Evolutionary conservation across 2,113 vertebrate genomes (phyloP), one percentile per base, ranked within the genome.

Genomic region (Mungos mungo): DNA sequence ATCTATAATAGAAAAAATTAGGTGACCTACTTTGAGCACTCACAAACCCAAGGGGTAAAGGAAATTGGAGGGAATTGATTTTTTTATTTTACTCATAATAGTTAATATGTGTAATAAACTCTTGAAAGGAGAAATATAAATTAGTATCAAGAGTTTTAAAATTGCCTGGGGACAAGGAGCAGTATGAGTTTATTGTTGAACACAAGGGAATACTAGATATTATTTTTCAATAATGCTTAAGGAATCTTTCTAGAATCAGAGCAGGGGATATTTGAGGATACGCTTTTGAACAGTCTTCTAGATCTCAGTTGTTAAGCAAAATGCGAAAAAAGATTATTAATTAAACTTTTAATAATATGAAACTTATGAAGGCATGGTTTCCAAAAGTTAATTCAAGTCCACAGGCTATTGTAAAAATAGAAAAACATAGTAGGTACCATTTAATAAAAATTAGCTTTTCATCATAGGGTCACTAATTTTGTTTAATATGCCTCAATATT

Each of bases 1-100:
- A 50, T 71, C 33, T 38, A 86, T 77, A 52, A 90, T 29, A 94
- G 38, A 68, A 57, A 81, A 81, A 93, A 92, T 90, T 89, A 90
- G 95, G 65, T 97, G 94, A 96, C 86, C 72, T 92, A 96, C n/a
- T 97, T 92, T 94, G 27, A 81, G 76, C 3, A 92, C 87, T 96
- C 69, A 84, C 31, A 95, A 93, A 92, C 84, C 87, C 3, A 21
- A 98, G 89, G 82, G 74, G 66, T 45, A 92, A 93, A 77, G 31
- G 25, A 95, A 92, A 27, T 96, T 83, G 87, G 23, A 52, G n/a
- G 1, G 9, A 77, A 93, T 63, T 72, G 16, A 85, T 76, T 85
- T 96, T 88, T 96, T 94, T 41, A 41, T 41, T 41, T 84, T 4
- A 68, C 29, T 69, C 15, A 13, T 91, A 88, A 72, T 27, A 86